Base-by-base conservation (phyloP, 2,797 vertebrate species). In the Menidia menidia region DNA sequence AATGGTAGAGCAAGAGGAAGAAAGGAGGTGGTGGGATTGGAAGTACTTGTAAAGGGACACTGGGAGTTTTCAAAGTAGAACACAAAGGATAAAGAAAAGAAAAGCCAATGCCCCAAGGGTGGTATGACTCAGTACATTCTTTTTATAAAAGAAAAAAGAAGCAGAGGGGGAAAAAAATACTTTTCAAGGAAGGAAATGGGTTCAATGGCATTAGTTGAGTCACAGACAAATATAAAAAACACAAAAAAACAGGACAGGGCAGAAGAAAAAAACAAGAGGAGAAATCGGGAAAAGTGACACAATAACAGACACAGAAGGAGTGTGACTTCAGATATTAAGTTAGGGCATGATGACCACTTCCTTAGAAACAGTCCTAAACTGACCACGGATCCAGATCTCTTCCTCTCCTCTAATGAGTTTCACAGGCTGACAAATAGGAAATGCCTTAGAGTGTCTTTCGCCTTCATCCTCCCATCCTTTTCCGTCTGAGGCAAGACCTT, bases 371-470 rank as follows among this genome's bases (percentile, higher is more conserved):
- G 61, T 60, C 44, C 18, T 30, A 47, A 57, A 67, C 47, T 75
- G 62, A 71, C 18, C 32, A 47, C 45, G 64, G 58, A 71, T 41
- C 53, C 44, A 52, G 10, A 80, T 82, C 81, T 80, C 66, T 55
- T 90, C 70, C 77, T 75, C 70, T 72, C 74, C 84, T 77, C 77
- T 84, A 64, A 71, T 81, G 71, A 65, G 77, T 64, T 77, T 63
- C 73, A 79, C 63, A 66, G 44, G 39, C 57, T 15, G 56, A 61
- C 14, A 13, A 52, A 80, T 16, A 92, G 91, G 88, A 93, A 93
- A 91, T 90, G 84, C 88, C 80, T 77, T 59, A 25, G 44, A 59
- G 13, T 51, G 70, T 33, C 51, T 66, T 30, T 55, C 3, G 50
- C 61, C 33, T 78, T 83, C 67, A 71, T 82, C 66, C 68, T 75